phyloP scores from a whole-genome alignment of 2,113 vertebrate genomes.

The Rhea pennata region DNA sequence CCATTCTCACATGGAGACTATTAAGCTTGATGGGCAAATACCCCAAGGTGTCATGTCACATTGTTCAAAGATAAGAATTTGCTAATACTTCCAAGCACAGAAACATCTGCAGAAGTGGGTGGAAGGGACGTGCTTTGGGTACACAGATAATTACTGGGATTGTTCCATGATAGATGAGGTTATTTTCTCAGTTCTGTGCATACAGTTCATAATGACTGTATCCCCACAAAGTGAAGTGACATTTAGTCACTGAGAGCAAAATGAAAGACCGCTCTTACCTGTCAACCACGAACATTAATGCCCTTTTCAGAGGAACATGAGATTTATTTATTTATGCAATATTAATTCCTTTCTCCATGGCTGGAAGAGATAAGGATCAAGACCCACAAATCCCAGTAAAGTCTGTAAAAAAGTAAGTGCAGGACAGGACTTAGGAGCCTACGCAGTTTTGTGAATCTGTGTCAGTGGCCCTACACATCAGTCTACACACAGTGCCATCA shows the following conservation, averaged over 20 bases:
- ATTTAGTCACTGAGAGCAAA: not conserved
- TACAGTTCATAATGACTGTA: not conserved
- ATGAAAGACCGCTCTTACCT: not conserved
- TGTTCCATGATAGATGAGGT: slow-evolving; percentile 7
- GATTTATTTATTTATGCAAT: not conserved
- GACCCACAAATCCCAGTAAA: not conserved
- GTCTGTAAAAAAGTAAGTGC: not conserved
- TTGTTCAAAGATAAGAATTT: not conserved
- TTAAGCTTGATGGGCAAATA: not conserved
- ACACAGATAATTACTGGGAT: slow-evolving; percentile 7
- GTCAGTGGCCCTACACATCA: not conserved
- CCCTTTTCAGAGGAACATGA: not conserved
- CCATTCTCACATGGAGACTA: not conserved
- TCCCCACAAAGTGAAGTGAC: not conserved
- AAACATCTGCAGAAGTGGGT: slow-evolving; percentile 46
- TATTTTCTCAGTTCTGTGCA: not conserved
- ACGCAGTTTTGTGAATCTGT: not conserved
- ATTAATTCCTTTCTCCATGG: not conserved
- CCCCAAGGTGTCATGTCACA: not conserved
- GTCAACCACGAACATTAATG: not conserved
- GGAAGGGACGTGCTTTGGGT: slow-evolving; percentile 15
- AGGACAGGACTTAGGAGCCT: not conserved
- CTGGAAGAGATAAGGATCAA: not conserved
- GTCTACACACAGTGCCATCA: fast-evolving
- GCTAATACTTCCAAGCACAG: not conserved